Base-by-base conservation (phyloP, 2,888 invertebrate genomes). In the Oxytorus armatus region DNA sequence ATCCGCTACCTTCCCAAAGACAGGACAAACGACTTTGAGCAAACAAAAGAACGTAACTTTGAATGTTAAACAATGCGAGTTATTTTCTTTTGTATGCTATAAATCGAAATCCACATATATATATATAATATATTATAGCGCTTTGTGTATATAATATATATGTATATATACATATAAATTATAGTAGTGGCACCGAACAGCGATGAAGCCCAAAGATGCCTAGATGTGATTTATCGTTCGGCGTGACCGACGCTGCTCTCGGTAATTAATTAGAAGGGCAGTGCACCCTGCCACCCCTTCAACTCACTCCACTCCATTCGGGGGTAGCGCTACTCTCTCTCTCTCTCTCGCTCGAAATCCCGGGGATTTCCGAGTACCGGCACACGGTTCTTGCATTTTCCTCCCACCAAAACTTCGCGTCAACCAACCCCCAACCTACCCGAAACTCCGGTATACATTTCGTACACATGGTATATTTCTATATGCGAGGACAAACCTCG, bases 181-280 rank as follows among this genome's bases (percentile, higher is more conserved):
- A 69, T 47, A 68, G 73, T 16, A 77, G 59, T 73, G 77, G 68
- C 73, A 80, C 77, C 53, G 29, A 73, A 63, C 76, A 57, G 80
- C 80, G 80, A 80, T 77, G 80, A 80, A 77, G 73, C 80, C 49
- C 80, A 51, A 80, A 80, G 80, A 80, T 77, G 77, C 80, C 80
- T 69, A 73, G 77, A 77, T 80, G 80, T 80, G 80, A 80, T 80
- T 80, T 80, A 80, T 77, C 77, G 73, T 80, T 74, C 73, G 44
- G 73, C 80, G 77, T 80, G 80, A 80, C 80, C 77, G 73, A 80
- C 80, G 77, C 42, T 73, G 77, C 77, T 74, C 73, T 51, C 39
- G 73, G 77, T 74, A 80, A 80, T 80, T 80, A 80, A 80, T 80
- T 80, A 77, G 77, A 69, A 80, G 73, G 73, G 68, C 59, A 63